These are phyloP conservation scores for Papilio xuthus DNA, from an alignment of 1,140 invertebrate genomes.

Conservation along the genomic window DNA sequence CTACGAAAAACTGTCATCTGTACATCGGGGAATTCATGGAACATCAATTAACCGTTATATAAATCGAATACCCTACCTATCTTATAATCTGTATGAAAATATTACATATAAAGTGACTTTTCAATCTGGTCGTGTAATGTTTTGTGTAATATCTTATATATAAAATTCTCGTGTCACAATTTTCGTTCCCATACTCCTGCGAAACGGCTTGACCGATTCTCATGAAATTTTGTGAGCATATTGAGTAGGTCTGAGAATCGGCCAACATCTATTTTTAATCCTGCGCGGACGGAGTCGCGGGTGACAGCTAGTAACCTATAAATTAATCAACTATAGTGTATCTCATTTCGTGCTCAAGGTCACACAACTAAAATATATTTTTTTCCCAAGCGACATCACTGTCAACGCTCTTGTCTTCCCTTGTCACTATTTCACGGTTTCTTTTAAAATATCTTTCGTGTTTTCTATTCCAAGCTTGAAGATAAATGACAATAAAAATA, in stretches of 20 bases:
- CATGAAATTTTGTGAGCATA: too few relatives aligned
- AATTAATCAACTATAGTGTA: slow-evolving; percentile 1
- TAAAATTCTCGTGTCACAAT: too few relatives aligned
- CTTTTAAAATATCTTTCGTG: slow-evolving; percentile 34
- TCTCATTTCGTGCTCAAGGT: not conserved
- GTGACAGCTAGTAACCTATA: not conserved
- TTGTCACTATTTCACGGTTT: not conserved
- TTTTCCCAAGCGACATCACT: not conserved
- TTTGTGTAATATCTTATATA: too few relatives aligned
- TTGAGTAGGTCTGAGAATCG: too few relatives aligned
- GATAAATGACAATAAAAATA: slow-evolving; percentile 21
- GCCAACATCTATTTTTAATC: too few relatives aligned
- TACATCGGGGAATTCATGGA: not conserved
- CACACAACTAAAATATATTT: not conserved
- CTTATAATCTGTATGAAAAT: not conserved
- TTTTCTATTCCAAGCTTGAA: slow-evolving; percentile 34
- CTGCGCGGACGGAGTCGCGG: too few relatives aligned
- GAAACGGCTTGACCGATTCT: too few relatives aligned
- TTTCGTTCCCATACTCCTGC: too few relatives aligned
- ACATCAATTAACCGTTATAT: not conserved
- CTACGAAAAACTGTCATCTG: not conserved
- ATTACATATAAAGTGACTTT: not conserved
- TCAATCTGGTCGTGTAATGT: not conserved
- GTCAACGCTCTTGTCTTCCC: not conserved
- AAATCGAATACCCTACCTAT: not conserved